Base-by-base conservation (phyloP, 2,113 vertebrate genomes). In the Planiliza haematocheilus region DNA sequence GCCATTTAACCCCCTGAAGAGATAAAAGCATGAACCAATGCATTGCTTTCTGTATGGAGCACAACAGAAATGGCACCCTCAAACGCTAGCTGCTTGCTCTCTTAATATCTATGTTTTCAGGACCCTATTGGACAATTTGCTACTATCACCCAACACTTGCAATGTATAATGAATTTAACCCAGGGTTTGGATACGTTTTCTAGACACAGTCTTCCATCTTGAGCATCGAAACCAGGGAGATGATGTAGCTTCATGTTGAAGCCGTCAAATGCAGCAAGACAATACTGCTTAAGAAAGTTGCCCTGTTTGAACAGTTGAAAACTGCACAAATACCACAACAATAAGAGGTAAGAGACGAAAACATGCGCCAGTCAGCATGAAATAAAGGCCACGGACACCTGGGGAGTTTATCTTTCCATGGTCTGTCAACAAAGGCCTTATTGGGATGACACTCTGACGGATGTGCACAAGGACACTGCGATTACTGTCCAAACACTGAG, bases 401-500 rank as follows among this genome's bases (percentile, higher is more conserved):
- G 0, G 21, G 61, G 17, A 53, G 59, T 81, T 81, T 64, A 85
- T 55, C 56, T 86, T 86, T 76, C 71, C 71, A 51, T 41, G 2
- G 18, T 17, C 56, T 70, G 68, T 86, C 70, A 79, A 81, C 77
- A 72, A 48, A 39, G 20, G 17, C 37, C 13, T 43, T 76, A 42
- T 60, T 64, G 53, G 42, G 52, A 34, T 48, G 49, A 41, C 0
- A 11, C 45, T 8, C 24, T 59, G 58, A 45, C 36, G 68, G 82
- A 80, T 68, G 57, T 65, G 61, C 18, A 82, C 57, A 50, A 69
- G 66, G 79, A 88, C 67, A 53, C 65, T 46, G 36, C 18, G 18
- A 59, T n/a, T 42, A 57, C 68, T 74, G 39, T 73, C 30, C 51
- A 83, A 87, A 83, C 74, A 77, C 43, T n/a, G 30, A 57, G 14